Evolutionary conservation across 2,797 vertebrate genomes (phyloP).

Genomic region (Ceryle rudis): DNA sequence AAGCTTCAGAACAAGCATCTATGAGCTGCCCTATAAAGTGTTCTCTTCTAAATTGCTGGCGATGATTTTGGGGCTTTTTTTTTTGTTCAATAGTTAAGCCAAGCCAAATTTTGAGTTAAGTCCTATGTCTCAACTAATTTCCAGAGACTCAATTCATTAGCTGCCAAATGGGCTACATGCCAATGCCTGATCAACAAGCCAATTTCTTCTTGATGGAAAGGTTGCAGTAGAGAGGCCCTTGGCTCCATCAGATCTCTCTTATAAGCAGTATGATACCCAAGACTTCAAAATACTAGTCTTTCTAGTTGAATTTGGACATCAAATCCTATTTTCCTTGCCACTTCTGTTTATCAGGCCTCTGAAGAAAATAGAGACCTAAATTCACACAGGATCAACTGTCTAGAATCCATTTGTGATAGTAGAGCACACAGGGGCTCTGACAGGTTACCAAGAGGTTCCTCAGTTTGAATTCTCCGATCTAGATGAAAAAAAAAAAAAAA

Average conservation of each 20-base stretch:
- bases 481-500: background rate
- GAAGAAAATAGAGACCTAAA: background rate
- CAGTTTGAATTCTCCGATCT: background rate
- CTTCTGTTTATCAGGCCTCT: constrained; percentile 10
- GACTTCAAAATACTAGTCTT: constrained; percentile 60
- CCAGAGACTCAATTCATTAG: constrained; percentile 65
- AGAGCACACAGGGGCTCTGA: background rate
- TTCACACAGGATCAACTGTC: background rate
- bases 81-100: background rate
- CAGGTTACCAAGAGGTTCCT: background rate
- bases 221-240: constrained; percentile 46
- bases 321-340: background rate
- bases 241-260: constrained; percentile 30
- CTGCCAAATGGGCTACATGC: constrained; percentile 68
- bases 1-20: constrained; percentile 50
- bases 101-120: constrained; percentile 75
- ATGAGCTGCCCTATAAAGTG: constrained; percentile 51
- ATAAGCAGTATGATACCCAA: background rate
- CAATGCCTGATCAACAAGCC: constrained; percentile 62
- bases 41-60: constrained; percentile 49
- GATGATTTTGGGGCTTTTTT: constrained; percentile 1
- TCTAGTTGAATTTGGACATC: constrained; percentile 8
- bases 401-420: background rate
- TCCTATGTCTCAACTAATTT: constrained; percentile 75
- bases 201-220: constrained; percentile 68